A percentile compares a stretch with the other conserved stretches of the same genome.
phyloP scores from a whole-genome alignment of 2,797 vertebrate genomes.

The Periophthalmus magnuspinnatus region DNA sequence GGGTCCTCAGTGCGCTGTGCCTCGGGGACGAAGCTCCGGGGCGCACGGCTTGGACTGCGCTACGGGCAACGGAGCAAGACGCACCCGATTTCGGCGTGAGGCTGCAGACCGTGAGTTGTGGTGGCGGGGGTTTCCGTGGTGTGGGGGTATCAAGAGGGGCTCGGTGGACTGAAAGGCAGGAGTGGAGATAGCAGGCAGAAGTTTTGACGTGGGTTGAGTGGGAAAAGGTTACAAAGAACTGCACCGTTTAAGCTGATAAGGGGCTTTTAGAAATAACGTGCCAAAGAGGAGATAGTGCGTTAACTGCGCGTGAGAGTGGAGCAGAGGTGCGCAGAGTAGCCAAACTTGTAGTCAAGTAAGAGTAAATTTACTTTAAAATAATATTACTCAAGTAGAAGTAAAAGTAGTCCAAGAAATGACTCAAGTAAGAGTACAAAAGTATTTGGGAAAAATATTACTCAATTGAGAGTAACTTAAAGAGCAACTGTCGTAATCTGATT shows the following conservation, averaged over 20 bases:
- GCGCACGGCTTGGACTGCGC: slow-evolving; percentile 52
- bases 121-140: neutral
- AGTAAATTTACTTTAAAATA: no score
- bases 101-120: slow-evolving; percentile 50
- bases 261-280: slow-evolving; percentile 3
- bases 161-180: slow-evolving; percentile 12
- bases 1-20: slow-evolving; percentile 80
- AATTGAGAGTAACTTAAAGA: no score
- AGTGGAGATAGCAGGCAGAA: slow-evolving; percentile 4
- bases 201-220: neutral
- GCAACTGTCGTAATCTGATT: no score
- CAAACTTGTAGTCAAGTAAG: no score
- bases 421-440: no score
- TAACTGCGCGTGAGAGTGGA: neutral
- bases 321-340: neutral
- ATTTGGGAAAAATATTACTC: no score
- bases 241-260: neutral
- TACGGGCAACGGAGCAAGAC: slow-evolving; percentile 24
- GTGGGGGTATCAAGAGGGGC: neutral
- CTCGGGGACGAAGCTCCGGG: slow-evolving; percentile 63
- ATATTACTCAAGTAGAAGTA: no score
- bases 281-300: slow-evolving; percentile 1
- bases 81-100: slow-evolving; percentile 17
- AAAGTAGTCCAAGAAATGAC: no score
- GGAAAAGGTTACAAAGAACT: neutral